Evolutionary conservation across 2,113 vertebrate genomes (phyloP).

Genomic region (Tretioscincus oriximinensis): DNA sequence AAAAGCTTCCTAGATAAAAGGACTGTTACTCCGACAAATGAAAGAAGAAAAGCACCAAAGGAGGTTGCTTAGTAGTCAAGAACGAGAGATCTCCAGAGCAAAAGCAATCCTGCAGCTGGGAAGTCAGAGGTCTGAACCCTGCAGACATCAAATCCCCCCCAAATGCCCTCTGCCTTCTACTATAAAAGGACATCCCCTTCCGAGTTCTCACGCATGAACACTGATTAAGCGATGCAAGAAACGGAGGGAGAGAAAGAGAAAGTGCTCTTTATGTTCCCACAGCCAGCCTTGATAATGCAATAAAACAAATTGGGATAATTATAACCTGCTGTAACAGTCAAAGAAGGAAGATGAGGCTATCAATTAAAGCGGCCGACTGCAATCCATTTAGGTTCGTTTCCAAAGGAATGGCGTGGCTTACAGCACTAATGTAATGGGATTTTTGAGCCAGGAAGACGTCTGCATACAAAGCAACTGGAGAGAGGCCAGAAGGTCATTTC

Average conservation of each 20-base stretch:
- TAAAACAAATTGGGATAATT: slow-evolving; percentile 71
- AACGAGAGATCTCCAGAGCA: slow-evolving; percentile 60
- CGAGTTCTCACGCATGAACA: slow-evolving; percentile 47
- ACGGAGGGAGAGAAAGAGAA: slow-evolving; percentile 46
- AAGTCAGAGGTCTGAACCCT: slow-evolving; percentile 66
- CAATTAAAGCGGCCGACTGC: slow-evolving; percentile 44
- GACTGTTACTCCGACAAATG: not conserved
- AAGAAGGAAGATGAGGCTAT: slow-evolving; percentile 49
- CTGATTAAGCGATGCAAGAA: slow-evolving; percentile 31
- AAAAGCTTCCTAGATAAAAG: too few relatives aligned
- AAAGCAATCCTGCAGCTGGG: slow-evolving; percentile 67
- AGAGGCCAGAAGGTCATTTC: slow-evolving; percentile 48
- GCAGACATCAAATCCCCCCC: slow-evolving; percentile 62
- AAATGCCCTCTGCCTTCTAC: slow-evolving; percentile 64
- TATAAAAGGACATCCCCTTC: slow-evolving; percentile 54
- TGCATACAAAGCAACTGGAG: not conserved
- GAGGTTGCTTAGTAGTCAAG: slow-evolving; percentile 62
- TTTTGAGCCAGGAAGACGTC: not conserved
- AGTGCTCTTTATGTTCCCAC: slow-evolving; percentile 63
- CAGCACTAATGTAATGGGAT: slow-evolving; percentile 40
- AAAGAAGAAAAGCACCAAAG: slow-evolving; percentile 54
- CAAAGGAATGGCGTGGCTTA: not conserved
- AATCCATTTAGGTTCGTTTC: slow-evolving; percentile 25
- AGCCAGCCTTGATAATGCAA: slow-evolving; percentile 64
- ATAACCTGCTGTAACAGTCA: slow-evolving; percentile 44